Evolutionary conservation across 2,888 invertebrate species (phyloP).

Genomic region (Parochlus steinenii): DNA sequence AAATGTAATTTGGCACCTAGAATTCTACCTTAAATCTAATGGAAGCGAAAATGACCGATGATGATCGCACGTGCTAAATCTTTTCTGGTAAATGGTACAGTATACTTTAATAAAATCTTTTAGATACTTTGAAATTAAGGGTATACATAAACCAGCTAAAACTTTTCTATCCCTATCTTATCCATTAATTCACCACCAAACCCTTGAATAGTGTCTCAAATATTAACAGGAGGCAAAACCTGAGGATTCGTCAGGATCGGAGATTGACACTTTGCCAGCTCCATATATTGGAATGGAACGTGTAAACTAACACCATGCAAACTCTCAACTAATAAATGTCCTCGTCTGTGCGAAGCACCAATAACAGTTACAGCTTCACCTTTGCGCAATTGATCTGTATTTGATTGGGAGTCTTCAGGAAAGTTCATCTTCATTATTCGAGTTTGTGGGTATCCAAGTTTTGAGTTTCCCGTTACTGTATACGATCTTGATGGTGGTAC

Average conservation of each 20-base stretch:
- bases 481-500: conserved; percentile 81
- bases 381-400: conserved; percentile 42
- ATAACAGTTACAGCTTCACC: conserved; percentile 79
- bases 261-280: conserved; percentile 32
- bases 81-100: no score
- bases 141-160: no score
- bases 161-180: no score
- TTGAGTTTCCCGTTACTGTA: conserved; percentile 78
- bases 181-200: no score
- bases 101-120: no score
- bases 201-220: no score
- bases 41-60: no score
- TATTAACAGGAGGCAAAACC: conserved; percentile 16
- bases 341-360: conserved; percentile 71
- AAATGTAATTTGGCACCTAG: no score
- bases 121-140: no score
- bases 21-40: no score
- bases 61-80: no score
- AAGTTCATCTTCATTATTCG: conserved; percentile 82
- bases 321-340: conserved; percentile 75
- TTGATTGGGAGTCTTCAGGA: conserved; percentile 37
- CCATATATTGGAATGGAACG: conserved; percentile 71
- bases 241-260: no score
- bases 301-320: conserved; percentile 39
- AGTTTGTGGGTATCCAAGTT: conserved; percentile 83